phyloP scores from a whole-genome alignment of 2,113 vertebrate genomes.

The Acrocephalus arundinaceus region DNA sequence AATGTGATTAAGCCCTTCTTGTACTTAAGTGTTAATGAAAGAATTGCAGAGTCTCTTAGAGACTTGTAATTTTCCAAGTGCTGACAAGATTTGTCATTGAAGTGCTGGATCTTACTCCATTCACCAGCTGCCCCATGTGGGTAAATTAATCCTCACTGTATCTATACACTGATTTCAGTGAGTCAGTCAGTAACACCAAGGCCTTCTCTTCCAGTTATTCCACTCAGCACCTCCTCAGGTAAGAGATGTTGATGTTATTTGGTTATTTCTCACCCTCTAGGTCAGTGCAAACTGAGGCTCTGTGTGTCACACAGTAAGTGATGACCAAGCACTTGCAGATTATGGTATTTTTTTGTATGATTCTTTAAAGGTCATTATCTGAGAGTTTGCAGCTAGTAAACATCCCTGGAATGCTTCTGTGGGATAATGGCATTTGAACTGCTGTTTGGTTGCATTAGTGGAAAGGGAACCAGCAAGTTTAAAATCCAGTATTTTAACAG shows the following conservation, averaged over 20 bases:
- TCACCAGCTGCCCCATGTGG: neutral
- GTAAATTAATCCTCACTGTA: neutral
- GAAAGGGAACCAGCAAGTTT: neutral
- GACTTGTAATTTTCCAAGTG: neutral
- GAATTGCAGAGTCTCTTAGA: neutral
- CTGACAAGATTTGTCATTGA: neutral
- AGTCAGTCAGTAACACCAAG: neutral
- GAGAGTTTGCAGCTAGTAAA: neutral
- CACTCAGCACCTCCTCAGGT: neutral
- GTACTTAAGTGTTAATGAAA: neutral
- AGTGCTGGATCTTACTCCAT: neutral
- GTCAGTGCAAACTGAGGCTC: neutral
- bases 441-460: neutral
- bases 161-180: neutral
- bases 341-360: neutral
- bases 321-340: neutral
- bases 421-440: accelerated
- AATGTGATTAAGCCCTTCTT: neutral
- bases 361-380: neutral
- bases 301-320: too few relatives aligned
- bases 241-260: neutral
- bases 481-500: neutral
- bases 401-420: neutral
- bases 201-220: neutral
- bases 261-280: neutral